Evolutionary conservation across 1,140 invertebrate species (phyloP).

Genomic region (Drosophila setifemur): DNA sequence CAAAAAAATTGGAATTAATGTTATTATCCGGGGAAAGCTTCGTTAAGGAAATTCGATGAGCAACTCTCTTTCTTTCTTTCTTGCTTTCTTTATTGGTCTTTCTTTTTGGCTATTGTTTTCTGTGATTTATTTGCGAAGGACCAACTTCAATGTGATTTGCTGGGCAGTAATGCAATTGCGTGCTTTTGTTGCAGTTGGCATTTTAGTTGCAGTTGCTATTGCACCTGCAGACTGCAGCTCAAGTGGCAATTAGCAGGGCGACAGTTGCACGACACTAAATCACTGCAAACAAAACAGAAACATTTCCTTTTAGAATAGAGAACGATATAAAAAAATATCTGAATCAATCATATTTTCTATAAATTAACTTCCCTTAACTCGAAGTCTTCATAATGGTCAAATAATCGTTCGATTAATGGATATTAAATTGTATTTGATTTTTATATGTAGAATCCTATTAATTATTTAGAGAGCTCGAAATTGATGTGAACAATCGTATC

Average conservation of each 20-base stretch:
- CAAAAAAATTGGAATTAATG: conserved; percentile 42
- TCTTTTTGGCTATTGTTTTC: no score
- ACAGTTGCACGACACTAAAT: conserved; percentile 28
- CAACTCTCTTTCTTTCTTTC: not conserved
- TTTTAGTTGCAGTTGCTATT: not conserved
- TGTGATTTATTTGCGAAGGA: not conserved
- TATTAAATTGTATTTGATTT: no score
- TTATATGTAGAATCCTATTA: no score
- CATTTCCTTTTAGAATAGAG: no score
- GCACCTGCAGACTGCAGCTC: not conserved
- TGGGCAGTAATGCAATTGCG: conserved; percentile 27
- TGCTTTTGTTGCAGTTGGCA: not conserved
- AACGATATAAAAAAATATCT: no score
- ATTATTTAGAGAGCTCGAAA: no score
- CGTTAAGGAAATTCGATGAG: not conserved
- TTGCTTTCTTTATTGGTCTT: not conserved
- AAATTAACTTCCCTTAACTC: no score
- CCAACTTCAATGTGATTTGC: conserved; percentile 14
- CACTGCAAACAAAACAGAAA: no score
- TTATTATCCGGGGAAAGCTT: not conserved
- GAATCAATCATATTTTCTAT: no score
- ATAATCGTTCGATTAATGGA: no score
- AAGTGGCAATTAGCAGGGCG: conserved; percentile 38
- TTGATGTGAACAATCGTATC: no score
- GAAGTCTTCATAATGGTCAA: no score